Percentiles rank a stretch among this genome's conserved stretches.
phyloP scores from a whole-genome alignment of 2,113 vertebrate genomes.

The Sceloporus undulatus region DNA sequence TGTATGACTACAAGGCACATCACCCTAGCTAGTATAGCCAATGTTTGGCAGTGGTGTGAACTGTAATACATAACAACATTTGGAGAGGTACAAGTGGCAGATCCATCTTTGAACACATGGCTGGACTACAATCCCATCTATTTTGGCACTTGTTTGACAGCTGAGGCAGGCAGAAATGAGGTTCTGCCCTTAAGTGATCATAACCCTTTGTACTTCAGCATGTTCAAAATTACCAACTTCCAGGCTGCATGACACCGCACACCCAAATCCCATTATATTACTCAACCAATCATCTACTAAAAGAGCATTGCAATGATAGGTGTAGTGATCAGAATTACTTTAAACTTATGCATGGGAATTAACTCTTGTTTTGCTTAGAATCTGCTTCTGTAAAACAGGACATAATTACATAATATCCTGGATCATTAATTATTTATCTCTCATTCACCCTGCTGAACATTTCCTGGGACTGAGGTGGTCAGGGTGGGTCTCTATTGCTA shows the following conservation, averaged over 20 bases:
- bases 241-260: not conserved
- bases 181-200: not conserved
- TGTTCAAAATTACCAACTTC: not conserved
- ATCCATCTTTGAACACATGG: not conserved
- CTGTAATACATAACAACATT: not conserved
- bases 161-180: not conserved
- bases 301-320: not conserved
- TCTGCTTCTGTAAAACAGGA: not conserved
- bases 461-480: not conserved
- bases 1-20: not conserved
- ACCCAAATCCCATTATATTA: too few species aligned
- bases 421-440: not conserved
- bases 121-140: not conserved
- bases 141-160: not conserved
- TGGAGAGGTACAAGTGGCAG: not conserved
- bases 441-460: not conserved
- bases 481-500: not conserved
- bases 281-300: not conserved
- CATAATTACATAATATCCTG: not conserved
- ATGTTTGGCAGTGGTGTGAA: not conserved
- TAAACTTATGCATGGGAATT: slow-evolving; percentile 4
- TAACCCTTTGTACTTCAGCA: slow-evolving; percentile 3
- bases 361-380: not conserved
- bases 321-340: not conserved
- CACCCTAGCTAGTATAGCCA: not conserved